Conservation (phyloP, 2,888 invertebrate genomes). For the Epinotia ramella region DNA sequence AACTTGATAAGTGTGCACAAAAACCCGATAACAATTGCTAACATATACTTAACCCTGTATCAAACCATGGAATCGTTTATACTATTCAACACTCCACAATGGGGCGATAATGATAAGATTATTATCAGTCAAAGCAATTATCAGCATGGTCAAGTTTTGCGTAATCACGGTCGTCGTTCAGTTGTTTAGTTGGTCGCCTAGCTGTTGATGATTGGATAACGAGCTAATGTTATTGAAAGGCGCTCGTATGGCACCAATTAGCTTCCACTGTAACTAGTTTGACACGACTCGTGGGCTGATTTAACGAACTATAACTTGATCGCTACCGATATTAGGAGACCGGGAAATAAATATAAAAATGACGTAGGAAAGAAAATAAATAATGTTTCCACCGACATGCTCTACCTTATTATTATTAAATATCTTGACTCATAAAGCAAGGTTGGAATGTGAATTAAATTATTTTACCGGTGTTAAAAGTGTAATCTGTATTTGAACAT, state of each 20-base stretch:
- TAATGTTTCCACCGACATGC: no score
- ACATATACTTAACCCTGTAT: not conserved
- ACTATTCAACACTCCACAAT: conserved; percentile 7
- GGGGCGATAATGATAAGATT: conserved; percentile 13
- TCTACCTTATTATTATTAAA: no score
- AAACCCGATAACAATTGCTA: not conserved
- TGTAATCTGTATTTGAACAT: no score
- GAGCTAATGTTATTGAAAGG: conserved; percentile 9
- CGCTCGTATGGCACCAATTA: conserved; percentile 20
- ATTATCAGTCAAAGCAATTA: conserved; percentile 23
- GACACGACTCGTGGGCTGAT: conserved; percentile 7
- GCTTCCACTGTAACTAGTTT: conserved; percentile 16
- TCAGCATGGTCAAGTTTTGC: conserved; percentile 23
- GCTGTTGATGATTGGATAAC: conserved; percentile 29
- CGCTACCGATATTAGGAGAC: not conserved
- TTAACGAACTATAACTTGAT: conserved; percentile 9
- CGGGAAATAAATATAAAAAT: no score
- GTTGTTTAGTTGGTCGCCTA: conserved; percentile 6
- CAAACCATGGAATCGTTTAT: not conserved
- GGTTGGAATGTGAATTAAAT: no score
- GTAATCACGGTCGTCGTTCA: conserved; percentile 8
- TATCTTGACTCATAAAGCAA: no score
- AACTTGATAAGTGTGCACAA: not conserved
- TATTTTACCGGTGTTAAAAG: no score
- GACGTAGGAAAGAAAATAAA: no score